Base-by-base conservation (phyloP, 2,888 invertebrate species). In the Zaprionus obscuricornis region DNA sequence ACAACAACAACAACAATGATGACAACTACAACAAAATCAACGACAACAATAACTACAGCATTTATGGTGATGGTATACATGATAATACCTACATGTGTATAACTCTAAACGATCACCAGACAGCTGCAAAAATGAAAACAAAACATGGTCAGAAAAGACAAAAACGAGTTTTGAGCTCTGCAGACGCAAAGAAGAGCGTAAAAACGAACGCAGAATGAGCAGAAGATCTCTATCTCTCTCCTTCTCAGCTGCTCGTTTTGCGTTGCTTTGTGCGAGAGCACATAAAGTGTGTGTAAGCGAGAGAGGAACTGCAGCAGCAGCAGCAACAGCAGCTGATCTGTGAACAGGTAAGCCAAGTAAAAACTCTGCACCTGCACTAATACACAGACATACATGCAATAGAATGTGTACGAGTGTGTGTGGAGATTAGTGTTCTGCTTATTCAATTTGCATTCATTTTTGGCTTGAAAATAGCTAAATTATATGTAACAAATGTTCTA, bases 111-210 rank as follows among this genome's bases (percentile, higher is more conserved):
- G 39, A 42, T 45, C 49, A 47, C 4, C 49, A 59, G 83, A 62
- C 84, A 83, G 84, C 77, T 79, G 77, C 84, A 84, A 75, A 72
- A 69, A 75, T 29, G 73, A 77, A 83, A 77, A 84, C 84, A 83
- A 84, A 77, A 77, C 76, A 77, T 59, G 60, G 49, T 42, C 64
- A 72, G n/a, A n/a, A n/a, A 64, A 78, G 63, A 50, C 56, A 75
- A 82, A 34, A 77, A 79, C 85, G 24, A 55, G 78, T 85, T 79
- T 71, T 40, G 33, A 37, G 31, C 39, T 24, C 29, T 4, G 8
- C 10, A 51, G 2, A 26, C 29, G 10, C 8, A 3, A 16, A 7
- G 31, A 24, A 51, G 51, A 31, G 36, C 20, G 22, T 49, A 56
- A 50, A 42, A 36, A 40, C 24, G 24, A 31, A 29, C 39, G n/a